Percentiles rank a stretch among this genome's conserved stretches.
Conservation (phyloP, 2,797 vertebrate species). For the Neoniphon sammara region DNA sequence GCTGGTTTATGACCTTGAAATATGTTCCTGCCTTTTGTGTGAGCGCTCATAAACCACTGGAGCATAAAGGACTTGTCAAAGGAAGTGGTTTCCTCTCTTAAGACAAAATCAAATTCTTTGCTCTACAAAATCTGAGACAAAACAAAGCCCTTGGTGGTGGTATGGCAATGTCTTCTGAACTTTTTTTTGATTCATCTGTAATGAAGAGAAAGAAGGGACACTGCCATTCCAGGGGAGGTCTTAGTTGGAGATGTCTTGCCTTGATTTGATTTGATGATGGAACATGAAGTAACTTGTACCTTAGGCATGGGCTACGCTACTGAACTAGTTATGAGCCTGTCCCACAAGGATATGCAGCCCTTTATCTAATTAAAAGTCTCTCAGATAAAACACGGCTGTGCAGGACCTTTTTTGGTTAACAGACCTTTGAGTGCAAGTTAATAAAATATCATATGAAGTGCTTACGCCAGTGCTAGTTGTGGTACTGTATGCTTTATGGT, state of each 20-base stretch:
- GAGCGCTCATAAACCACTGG: constrained; percentile 44
- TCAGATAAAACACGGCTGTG: not conserved
- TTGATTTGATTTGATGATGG: not conserved
- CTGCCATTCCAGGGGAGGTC: no score
- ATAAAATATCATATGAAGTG: not conserved
- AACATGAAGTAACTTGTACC: no score
- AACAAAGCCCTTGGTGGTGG: not conserved
- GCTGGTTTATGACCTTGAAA: constrained; percentile 48
- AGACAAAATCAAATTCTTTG: not conserved
- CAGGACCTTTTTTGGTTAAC: not conserved
- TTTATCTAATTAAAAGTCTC: no score
- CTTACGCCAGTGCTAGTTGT: not conserved
- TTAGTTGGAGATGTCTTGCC: no score
- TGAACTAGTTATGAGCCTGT: no score
- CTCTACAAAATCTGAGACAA: not conserved
- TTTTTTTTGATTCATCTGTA: not conserved
- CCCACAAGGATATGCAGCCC: no score
- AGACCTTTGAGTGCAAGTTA: no score
- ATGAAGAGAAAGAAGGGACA: not conserved
- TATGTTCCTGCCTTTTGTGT: constrained; percentile 58
- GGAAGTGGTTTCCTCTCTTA: constrained; percentile 34
- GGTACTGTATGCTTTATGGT: not conserved
- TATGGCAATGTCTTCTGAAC: not conserved
- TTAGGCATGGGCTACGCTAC: no score
- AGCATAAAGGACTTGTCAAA: constrained; percentile 44